These are phyloP conservation scores for Toxostoma redivivum DNA, from an alignment of 2,113 vertebrate genomes.

Conservation along the genomic window DNA sequence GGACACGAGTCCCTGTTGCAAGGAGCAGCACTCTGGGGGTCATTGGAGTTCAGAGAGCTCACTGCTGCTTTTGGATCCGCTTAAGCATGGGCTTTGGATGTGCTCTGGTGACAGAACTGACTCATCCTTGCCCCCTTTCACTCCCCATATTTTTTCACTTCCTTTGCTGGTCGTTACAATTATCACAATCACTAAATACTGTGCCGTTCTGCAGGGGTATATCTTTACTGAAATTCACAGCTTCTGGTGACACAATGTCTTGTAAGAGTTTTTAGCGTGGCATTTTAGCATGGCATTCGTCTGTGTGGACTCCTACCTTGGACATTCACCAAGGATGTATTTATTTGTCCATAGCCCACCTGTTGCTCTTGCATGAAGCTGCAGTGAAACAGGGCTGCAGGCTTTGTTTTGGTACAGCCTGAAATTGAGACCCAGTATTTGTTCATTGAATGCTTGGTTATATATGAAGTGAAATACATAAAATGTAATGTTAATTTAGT, in stretches of 20 bases:
- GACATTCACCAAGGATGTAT: background rate
- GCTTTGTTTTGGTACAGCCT: background rate
- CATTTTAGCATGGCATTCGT: background rate
- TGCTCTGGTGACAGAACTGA: fast-evolving
- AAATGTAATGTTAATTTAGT: background rate
- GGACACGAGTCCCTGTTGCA: fast-evolving
- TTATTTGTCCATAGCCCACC: background rate
- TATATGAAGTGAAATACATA: background rate
- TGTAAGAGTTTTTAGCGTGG: background rate
- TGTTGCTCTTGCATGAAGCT: background rate
- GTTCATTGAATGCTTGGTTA: background rate
- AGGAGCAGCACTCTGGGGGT: background rate
- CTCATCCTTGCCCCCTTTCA: background rate
- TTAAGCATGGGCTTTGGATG: background rate
- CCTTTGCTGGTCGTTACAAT: background rate
- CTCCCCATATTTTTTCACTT: background rate
- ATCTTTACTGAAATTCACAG: background rate
- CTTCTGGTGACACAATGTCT: background rate
- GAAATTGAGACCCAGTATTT: background rate
- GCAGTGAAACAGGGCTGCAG: background rate
- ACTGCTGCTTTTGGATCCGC: background rate
- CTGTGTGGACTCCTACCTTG: background rate
- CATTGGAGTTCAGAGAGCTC: background rate
- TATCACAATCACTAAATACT: background rate
- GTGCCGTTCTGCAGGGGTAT: background rate